phyloP scores from a whole-genome alignment of 2,113 vertebrate genomes.

The Gracilinanus agilis region DNA sequence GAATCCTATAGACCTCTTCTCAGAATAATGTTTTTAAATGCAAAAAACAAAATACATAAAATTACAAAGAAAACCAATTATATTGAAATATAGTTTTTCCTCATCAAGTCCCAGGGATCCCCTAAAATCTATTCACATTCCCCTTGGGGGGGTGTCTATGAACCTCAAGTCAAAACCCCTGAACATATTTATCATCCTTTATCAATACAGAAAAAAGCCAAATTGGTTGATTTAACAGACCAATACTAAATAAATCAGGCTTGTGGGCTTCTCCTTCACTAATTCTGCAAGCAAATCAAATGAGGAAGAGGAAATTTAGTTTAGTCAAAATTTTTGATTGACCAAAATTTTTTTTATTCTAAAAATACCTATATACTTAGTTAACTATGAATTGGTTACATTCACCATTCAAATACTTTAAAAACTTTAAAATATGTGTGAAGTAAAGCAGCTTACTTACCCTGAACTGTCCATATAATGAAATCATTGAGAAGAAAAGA shows the following conservation, averaged over 20 bases:
- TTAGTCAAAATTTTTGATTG: background rate
- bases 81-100: background rate
- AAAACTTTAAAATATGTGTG: constrained; percentile 44
- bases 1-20: background rate
- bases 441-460: constrained; percentile 84
- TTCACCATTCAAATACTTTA: constrained; percentile 36
- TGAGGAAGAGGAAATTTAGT: background rate
- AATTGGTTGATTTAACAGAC: background rate
- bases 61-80: background rate
- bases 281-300: background rate
- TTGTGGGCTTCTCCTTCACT: background rate
- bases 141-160: background rate
- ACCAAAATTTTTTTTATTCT: background rate
- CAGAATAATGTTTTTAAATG: background rate
- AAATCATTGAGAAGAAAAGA: constrained; percentile 99
- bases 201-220: background rate
- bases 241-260: background rate
- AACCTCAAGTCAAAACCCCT: background rate
- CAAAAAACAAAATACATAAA: background rate
- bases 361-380: background rate
- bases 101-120: background rate
- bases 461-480: constrained; percentile 98
- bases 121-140: background rate
- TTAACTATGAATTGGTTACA: background rate
- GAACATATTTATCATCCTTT: background rate